Evolutionary conservation across 1,140 invertebrate genomes (phyloP).

Genomic region (Drosophila tsacasi): DNA sequence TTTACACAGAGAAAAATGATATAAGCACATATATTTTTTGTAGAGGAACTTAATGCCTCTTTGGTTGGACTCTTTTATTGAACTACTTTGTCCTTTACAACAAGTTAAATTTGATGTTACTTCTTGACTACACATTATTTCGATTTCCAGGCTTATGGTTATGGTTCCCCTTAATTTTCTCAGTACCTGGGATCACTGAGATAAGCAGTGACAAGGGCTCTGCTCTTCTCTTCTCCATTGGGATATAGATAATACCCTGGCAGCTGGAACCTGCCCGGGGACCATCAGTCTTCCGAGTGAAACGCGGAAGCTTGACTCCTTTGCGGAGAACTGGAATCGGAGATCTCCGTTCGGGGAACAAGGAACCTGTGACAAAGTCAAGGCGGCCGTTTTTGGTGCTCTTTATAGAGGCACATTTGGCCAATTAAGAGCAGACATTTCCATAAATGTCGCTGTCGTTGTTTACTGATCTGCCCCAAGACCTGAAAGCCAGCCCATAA

Average conservation of each 20-base stretch:
- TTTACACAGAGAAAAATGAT: not conserved
- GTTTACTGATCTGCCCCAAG: constrained; percentile 74
- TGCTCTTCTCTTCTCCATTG: constrained; percentile 18
- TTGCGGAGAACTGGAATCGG: constrained; percentile 18
- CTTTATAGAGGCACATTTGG: constrained; percentile 72
- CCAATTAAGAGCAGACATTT: constrained; percentile 65
- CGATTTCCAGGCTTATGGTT: no score
- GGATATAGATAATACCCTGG: constrained; percentile 17
- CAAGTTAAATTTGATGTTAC: no score
- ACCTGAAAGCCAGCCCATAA: constrained; percentile 44
- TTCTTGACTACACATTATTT: no score
- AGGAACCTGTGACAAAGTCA: constrained; percentile 57
- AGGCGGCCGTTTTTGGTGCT: constrained; percentile 40
- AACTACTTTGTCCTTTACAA: no score
- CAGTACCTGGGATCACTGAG: constrained; percentile 13
- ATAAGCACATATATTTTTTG: no score
- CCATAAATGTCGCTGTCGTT: constrained; percentile 47
- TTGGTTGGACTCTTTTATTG: no score
- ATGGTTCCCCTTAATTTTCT: not conserved
- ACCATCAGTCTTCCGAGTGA: constrained; percentile 65
- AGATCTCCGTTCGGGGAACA: not conserved
- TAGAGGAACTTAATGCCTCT: no score
- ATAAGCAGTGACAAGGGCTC: constrained; percentile 29
- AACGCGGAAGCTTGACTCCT: constrained; percentile 64
- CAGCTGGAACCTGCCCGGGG: constrained; percentile 25